Base-by-base conservation (phyloP, 2,888 invertebrate genomes). In the Microctonus aethiopoides region DNA sequence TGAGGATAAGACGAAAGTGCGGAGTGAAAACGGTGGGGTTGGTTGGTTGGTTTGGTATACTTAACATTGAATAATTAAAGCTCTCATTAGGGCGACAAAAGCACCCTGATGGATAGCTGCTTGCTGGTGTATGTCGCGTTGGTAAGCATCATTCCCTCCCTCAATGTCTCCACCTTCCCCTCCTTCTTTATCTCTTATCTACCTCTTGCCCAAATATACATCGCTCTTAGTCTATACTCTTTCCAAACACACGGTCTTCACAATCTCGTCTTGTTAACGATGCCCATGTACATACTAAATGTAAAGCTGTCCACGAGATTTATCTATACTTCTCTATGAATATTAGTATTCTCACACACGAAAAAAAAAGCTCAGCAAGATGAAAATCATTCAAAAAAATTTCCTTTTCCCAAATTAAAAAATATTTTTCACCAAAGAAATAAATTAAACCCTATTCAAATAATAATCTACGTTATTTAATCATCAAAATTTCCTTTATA, bases 81-180 rank as follows among this genome's bases (percentile, higher is more conserved):
- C 82, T 86, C 86, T 86, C 86, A 86, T 86, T 86, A 86, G 86
- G 85, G 86, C 84, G 86, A 86, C 86, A 86, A 86, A 86, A 86
- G 86, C 86, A 85, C 84, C 84, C 84, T 86, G 86, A 86, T 86
- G 86, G 86, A 86, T 86, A 85, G 86, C 84, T 83, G 82, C 57
- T 59, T 51, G 34, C 54, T 62, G 52, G 68, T 51, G 59, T 51
- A 69, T 74, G 70, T 69, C 67, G 46, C 20, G 41, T 67, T 69
- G 63, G 67, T 61, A 68, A 68, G 54, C 62, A 22, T 64, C 64
- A 57, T 57, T 29, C 68, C 34, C 63, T 11, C 39, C 46, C 46
- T 46, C 46, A 46, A 46, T 46, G 6, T 20, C 46, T 46, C 46
- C 16, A 5, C 46, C 9, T 16, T 16, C 16, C 4, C 41, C 61